Conservation (phyloP, 1,140 invertebrate species). For the Drosophila equinoxialis region DNA sequence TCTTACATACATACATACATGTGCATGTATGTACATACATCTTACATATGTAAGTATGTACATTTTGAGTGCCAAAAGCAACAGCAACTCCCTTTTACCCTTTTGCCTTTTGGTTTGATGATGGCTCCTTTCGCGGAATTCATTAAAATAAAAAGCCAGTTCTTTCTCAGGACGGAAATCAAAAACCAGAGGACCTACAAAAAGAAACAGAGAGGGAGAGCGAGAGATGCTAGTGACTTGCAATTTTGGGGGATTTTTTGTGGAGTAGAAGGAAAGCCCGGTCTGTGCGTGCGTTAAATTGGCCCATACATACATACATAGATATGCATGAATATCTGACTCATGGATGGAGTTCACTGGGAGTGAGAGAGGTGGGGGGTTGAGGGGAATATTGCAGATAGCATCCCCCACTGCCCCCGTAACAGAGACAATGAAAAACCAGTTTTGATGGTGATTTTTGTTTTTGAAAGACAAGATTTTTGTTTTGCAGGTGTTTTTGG, state of each 20-base stretch:
- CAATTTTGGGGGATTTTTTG: slow-evolving; percentile 43
- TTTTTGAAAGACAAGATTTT: slow-evolving; percentile 20
- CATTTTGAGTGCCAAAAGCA: not conserved
- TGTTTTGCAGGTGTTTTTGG: slow-evolving; percentile 51
- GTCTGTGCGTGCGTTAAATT: slow-evolving; percentile 44
- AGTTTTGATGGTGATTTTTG: slow-evolving; percentile 48
- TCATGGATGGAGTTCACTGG: not conserved
- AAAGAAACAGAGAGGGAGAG: not conserved
- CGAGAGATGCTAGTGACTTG: slow-evolving; percentile 16
- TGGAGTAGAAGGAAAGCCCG: slow-evolving; percentile 34
- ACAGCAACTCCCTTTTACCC: not conserved
- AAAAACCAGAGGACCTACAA: not conserved
- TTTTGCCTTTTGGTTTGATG: not conserved
- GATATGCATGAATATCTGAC: not conserved
- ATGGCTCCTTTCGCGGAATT: slow-evolving; percentile 27
- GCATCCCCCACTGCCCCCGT: slow-evolving; percentile 34
- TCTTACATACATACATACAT: not conserved
- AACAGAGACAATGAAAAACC: slow-evolving; percentile 41
- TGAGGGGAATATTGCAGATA: slow-evolving; percentile 29
- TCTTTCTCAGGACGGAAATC: slow-evolving; percentile 20
- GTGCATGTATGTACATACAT: not conserved
- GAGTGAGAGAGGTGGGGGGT: not conserved
- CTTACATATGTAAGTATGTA: not conserved
- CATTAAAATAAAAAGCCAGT: slow-evolving; percentile 39
- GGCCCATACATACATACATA: slow-evolving; percentile 24